Conservation (phyloP, 2,113 vertebrate genomes). For the Athene cunicularia region DNA sequence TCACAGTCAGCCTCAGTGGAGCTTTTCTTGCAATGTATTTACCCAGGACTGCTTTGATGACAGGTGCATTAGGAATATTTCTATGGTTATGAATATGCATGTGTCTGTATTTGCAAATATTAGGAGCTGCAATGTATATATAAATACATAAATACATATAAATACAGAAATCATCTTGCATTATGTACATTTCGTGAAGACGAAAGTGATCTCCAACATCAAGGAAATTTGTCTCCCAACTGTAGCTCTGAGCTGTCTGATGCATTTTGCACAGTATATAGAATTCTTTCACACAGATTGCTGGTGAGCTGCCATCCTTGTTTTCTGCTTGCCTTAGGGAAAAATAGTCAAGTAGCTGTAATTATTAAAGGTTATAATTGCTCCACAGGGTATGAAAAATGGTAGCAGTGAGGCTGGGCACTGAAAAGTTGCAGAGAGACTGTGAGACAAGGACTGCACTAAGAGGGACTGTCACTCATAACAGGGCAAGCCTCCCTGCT, state of each 20-base stretch:
- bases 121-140: background rate
- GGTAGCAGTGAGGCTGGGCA: background rate
- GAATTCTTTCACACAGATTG: background rate
- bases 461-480: background rate
- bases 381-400: background rate
- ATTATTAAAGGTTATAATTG: background rate
- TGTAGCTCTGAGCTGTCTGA: background rate
- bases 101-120: background rate
- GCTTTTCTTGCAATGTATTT: background rate
- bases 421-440: background rate
- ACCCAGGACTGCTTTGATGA: background rate
- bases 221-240: background rate
- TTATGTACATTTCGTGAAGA: background rate
- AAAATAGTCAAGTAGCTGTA: background rate
- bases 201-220: background rate
- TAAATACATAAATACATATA: too few species aligned
- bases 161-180: background rate
- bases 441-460: background rate
- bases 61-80: background rate
- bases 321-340: background rate
- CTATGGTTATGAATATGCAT: background rate
- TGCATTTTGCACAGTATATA: background rate
- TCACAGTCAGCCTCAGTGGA: background rate
- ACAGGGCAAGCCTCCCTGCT: background rate
- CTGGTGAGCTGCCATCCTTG: background rate